Percentiles rank a stretch among this genome's conserved stretches.
These are phyloP conservation scores for Petaurus breviceps DNA, from an alignment of 2,113 vertebrate species.

Conservation along the genomic window DNA sequence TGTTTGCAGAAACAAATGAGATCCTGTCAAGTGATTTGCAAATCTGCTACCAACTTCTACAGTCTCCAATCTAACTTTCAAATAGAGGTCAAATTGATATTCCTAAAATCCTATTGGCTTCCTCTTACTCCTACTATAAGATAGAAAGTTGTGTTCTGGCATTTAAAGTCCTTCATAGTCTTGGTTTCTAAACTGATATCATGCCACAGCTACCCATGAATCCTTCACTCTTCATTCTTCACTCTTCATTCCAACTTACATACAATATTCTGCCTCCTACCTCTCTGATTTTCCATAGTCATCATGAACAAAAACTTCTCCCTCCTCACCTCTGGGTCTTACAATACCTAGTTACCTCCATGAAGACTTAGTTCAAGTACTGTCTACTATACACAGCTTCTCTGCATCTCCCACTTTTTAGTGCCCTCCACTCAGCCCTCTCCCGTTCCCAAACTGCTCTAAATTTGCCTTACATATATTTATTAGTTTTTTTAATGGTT, in stretches of 20 bases:
- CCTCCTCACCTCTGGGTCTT: not conserved
- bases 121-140: not conserved
- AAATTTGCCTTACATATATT: not conserved
- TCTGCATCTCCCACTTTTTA: not conserved
- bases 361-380: not conserved
- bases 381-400: not conserved
- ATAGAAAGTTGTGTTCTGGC: not conserved
- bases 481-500: not conserved
- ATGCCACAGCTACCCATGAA: not conserved
- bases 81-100: not conserved
- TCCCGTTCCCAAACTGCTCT: not conserved
- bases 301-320: not conserved
- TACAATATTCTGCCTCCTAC: not conserved
- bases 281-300: not conserved
- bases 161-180: not conserved
- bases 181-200: not conserved
- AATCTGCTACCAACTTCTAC: not conserved
- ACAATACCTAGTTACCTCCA: not conserved
- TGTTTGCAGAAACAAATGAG: not conserved
- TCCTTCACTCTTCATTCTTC: not conserved
- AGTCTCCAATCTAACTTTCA: not conserved
- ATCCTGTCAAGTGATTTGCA: not conserved
- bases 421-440: no score
- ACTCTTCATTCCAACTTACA: not conserved
- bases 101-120: not conserved